Percentiles rank a stretch among this genome's conserved stretches.
These are phyloP conservation scores for Gadus chalcogrammus DNA, from an alignment of 2,113 vertebrate species.

Conservation along the genomic window DNA sequence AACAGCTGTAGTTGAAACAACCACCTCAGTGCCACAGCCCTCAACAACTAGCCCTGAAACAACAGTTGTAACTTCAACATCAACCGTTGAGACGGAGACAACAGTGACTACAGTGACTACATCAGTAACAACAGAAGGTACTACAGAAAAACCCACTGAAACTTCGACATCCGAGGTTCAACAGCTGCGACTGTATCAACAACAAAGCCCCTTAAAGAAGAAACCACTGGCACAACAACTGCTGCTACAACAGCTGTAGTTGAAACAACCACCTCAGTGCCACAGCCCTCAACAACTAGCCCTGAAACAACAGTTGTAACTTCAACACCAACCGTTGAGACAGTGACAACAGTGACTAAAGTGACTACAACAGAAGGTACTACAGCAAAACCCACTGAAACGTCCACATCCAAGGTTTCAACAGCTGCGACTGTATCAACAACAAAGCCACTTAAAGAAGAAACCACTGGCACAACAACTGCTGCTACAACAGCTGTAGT, in stretches of 20 bases:
- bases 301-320: not conserved
- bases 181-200: not conserved
- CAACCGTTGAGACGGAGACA: too few relatives aligned
- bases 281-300: not conserved
- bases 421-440: conserved; percentile 5
- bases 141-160: not conserved
- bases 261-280: rapidly evolving
- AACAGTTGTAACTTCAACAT: too few relatives aligned
- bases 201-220: conserved; percentile 4
- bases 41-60: too few relatives aligned
- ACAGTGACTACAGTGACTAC: not conserved
- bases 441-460: conserved; percentile 2
- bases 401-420: not conserved
- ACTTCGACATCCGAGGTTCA: not conserved
- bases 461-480: not conserved
- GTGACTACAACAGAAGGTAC: not conserved
- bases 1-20: too few relatives aligned
- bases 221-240: conserved; percentile 1
- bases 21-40: too few relatives aligned
- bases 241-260: not conserved
- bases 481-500: not conserved
- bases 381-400: too few relatives aligned
- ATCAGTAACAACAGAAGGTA: not conserved
- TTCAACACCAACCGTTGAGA: not conserved
- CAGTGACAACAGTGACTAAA: not conserved